Evolutionary conservation across 2,113 vertebrate species (phyloP).

Genomic region (Psittacus erithacus): DNA sequence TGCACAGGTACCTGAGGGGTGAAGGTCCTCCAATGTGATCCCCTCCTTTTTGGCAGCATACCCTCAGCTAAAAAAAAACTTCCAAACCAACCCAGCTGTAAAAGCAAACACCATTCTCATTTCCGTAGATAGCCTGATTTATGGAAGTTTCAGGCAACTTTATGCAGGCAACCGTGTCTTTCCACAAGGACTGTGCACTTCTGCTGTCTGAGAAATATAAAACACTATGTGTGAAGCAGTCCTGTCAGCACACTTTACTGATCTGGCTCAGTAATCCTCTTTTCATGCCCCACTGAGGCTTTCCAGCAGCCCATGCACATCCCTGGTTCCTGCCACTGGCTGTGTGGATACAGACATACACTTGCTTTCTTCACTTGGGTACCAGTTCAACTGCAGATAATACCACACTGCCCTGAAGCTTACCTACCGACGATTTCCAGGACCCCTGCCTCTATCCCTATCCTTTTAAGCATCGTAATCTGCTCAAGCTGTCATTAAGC

Average conservation of each 20-base stretch:
- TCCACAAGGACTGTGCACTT: neutral
- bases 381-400: neutral
- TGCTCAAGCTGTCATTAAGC: neutral
- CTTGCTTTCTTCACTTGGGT: neutral
- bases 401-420: neutral
- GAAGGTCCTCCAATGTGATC: no score
- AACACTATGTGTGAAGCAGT: neutral
- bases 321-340: neutral
- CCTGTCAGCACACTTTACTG: neutral
- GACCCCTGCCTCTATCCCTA: neutral
- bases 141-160: neutral
- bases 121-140: neutral
- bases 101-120: accelerated
- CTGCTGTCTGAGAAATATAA: neutral
- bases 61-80: neutral
- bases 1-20: accelerated
- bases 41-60: neutral
- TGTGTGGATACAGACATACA: neutral
- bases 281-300: neutral
- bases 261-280: neutral
- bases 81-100: neutral
- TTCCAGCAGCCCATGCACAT: neutral
- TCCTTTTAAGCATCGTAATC: neutral
- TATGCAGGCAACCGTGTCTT: neutral
- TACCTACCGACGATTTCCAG: neutral